Conservation (phyloP, 2,113 vertebrate genomes). For the Rattus rattus region DNA sequence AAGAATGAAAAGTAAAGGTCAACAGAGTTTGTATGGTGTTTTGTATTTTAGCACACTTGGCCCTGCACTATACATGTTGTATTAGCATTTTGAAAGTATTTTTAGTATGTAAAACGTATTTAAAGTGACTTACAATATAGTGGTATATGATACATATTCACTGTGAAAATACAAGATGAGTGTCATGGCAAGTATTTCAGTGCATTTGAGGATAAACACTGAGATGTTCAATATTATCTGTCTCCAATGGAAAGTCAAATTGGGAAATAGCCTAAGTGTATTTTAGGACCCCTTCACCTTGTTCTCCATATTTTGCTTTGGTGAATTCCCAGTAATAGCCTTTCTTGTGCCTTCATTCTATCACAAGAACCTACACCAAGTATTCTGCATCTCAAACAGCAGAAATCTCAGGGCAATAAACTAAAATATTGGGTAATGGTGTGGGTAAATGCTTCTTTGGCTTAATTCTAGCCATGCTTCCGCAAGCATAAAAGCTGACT, state of each 20-base stretch:
- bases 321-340: not conserved
- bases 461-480: not conserved
- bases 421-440: not conserved
- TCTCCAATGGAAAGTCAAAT: not conserved
- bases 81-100: slow-evolving; percentile 56
- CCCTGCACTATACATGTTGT: not conserved
- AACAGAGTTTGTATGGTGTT: slow-evolving; percentile 23
- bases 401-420: not conserved
- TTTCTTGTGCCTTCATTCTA: not conserved
- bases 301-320: not conserved
- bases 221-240: not conserved
- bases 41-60: slow-evolving; percentile 26
- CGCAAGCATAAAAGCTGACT: not conserved
- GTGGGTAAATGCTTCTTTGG: not conserved
- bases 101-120: slow-evolving; percentile 36
- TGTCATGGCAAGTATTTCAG: not conserved
- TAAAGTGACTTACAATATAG: slow-evolving; percentile 31
- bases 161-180: not conserved
- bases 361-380: not conserved
- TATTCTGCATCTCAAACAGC: not conserved
- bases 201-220: not conserved
- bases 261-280: not conserved
- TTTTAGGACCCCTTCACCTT: not conserved
- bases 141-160: not conserved
- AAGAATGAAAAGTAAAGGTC: slow-evolving; percentile 39